A percentile compares a stretch with the other conserved stretches of the same genome.
Evolutionary conservation across 2,113 vertebrate species (phyloP).

Genomic region (Dasyprocta punctata): DNA sequence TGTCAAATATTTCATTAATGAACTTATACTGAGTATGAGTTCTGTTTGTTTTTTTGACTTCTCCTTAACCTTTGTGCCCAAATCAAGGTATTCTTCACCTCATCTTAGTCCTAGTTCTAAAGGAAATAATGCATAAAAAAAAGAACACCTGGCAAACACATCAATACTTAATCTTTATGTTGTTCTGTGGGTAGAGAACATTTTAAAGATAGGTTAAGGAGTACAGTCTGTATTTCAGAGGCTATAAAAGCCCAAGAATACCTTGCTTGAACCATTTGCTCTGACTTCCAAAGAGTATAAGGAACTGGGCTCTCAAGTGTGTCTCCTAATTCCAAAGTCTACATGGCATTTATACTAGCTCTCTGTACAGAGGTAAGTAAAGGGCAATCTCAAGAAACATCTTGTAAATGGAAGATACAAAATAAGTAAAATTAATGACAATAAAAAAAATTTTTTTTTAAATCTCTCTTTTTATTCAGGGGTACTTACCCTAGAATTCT

Average conservation of each 20-base stretch:
- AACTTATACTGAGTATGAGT: neutral
- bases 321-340: neutral
- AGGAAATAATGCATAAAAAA: neutral
- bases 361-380: neutral
- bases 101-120: neutral
- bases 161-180: neutral
- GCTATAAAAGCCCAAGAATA: neutral
- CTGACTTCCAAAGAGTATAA: neutral
- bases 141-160: neutral
- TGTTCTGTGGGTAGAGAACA: neutral
- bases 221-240: neutral
- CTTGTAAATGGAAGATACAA: neutral
- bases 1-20: conserved; percentile 7
- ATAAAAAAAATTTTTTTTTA: neutral
- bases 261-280: neutral
- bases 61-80: neutral
- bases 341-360: neutral
- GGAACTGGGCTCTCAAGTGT: neutral
- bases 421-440: neutral
- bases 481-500: neutral
- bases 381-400: neutral
- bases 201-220: conserved; percentile 21
- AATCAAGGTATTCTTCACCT: neutral
- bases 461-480: conserved; percentile 3
- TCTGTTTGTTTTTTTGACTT: conserved; percentile 36